Conservation (phyloP, 2,888 invertebrate genomes). For the Caenorhabditis macrosperma region DNA sequence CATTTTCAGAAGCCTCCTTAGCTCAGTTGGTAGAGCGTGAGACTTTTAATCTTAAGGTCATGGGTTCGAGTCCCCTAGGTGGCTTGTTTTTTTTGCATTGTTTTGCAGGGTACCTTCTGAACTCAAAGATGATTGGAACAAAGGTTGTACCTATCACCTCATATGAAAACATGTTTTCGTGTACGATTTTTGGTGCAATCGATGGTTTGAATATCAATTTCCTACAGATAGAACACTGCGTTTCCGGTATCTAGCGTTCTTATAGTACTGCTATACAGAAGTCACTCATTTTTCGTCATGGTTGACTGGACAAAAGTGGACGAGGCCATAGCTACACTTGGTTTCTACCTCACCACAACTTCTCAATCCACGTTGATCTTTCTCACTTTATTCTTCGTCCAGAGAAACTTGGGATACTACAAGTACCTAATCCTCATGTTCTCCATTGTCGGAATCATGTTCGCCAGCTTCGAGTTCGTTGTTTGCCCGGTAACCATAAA, state of each 20-base stretch:
- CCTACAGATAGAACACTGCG: no score
- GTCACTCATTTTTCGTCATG: neutral
- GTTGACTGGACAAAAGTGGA: conserved; percentile 21
- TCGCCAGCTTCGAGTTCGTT: conserved; percentile 26
- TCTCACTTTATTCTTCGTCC: conserved; percentile 24
- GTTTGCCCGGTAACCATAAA: conserved; percentile 20
- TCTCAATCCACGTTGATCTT: conserved; percentile 9
- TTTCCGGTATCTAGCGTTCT: no score
- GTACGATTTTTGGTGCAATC: no score
- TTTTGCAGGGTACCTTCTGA: no score
- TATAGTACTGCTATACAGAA: no score
- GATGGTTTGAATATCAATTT: no score
- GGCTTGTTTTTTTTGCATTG: conserved; percentile 56
- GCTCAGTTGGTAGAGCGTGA: conserved; percentile 76
- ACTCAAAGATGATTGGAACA: no score
- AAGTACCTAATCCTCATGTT: conserved; percentile 41
- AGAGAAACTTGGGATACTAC: conserved; percentile 33
- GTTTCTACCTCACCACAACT: conserved; percentile 11
- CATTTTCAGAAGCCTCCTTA: no score
- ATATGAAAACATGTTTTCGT: no score
- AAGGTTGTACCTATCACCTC: no score
- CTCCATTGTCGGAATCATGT: conserved; percentile 21
- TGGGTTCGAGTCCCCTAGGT: conserved; percentile 72
- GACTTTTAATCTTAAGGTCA: conserved; percentile 74
- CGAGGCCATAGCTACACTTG: conserved; percentile 13